Conservation (phyloP, 2,888 invertebrate species). For the Harpalus rufipes region DNA sequence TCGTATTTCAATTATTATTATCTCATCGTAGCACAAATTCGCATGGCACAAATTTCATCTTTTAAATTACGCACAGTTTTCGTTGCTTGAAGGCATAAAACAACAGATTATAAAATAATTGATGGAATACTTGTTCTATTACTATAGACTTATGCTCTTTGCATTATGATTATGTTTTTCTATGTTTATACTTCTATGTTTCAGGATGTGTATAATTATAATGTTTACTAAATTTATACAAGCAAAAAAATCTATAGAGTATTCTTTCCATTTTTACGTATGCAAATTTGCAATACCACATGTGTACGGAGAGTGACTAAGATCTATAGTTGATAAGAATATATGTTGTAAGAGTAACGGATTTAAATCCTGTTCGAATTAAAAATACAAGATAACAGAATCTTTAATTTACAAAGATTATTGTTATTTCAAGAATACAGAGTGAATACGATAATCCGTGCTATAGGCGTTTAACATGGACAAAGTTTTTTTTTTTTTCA, state of each 20-base stretch:
- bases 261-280: constrained; percentile 1
- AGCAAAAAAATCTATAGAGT: background rate
- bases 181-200: constrained; percentile 19
- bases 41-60: background rate
- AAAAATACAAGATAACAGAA: background rate
- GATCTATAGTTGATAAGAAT: background rate
- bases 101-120: constrained; percentile 21
- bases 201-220: constrained; percentile 38
- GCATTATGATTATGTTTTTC: constrained; percentile 43
- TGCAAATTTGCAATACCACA: background rate
- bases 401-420: no score
- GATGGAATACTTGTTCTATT: constrained; percentile 33
- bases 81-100: constrained; percentile 8
- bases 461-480: no score
- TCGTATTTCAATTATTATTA: no score
- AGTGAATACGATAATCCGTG: no score
- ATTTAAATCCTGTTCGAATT: constrained; percentile 12
- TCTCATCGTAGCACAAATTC: background rate
- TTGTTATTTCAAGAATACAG: no score
- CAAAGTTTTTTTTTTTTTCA: no score
- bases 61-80: background rate
- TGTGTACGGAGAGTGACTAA: background rate
- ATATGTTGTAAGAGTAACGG: constrained; percentile 28
- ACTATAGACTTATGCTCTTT: background rate
- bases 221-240: constrained; percentile 35